Base-by-base conservation (phyloP, 1,140 invertebrate genomes). In the Megalopta genalis region DNA sequence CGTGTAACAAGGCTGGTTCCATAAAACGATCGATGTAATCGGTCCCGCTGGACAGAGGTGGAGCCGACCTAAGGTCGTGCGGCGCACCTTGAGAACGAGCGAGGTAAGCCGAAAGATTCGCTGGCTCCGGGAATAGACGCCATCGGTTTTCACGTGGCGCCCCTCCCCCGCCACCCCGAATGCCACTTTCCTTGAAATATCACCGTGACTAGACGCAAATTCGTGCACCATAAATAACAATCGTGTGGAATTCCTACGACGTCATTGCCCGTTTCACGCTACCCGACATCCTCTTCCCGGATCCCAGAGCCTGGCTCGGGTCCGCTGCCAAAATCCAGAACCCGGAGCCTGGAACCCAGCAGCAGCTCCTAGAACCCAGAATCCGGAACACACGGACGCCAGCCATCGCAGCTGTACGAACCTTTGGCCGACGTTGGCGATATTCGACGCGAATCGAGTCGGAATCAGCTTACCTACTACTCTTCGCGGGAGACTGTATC, bases 11-110 rank as follows among this genome's bases (percentile, higher is more conserved):
- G 84, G 37, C 82, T 12, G 63, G 77, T 83, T 74, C 76, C 81
- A 87, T 88, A 88, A 88, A 88, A 85, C 87, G 87, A 88, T 88
- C 87, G 83, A 88, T 87, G 80, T 85, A 85, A 88, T 88, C 77
- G 82, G 52, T 66, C 87, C 73, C 85, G 39, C 8, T 72, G 77
- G 87, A 76, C 25, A 54, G 46, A 27, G 21, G 46, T 23, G 21
- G 39, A 64, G 70, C 60, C 49, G 63, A 23, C 32, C 5, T 63
- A 62, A 78, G 69, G 64, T 23, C 59, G 63, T 32, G 68, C 42
- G 64, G 59, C 49, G 65, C 73, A 68, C 73, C 64, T 46, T 49
- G 21, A 39, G 57, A 70, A 65, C 62, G 60, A 64, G 46, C 71
- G 54, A 68, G 78, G 25, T 69, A 68, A 69, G 59, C 72, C 77